Evolutionary conservation across 2,888 invertebrate genomes (phyloP).

Genomic region (Cybosia mesomella): DNA sequence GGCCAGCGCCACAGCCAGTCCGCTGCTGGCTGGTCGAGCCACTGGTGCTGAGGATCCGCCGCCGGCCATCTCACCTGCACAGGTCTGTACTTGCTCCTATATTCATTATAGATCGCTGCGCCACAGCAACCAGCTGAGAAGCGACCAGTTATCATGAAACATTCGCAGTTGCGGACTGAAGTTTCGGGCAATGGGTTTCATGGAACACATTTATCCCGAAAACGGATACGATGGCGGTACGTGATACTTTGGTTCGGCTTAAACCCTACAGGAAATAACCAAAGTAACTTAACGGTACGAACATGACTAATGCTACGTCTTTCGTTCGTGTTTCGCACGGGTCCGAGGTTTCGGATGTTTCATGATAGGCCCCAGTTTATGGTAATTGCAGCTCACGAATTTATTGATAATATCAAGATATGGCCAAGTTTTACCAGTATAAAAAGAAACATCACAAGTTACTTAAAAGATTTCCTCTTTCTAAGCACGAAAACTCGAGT

Average conservation of each 20-base stretch:
- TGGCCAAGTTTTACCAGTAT: too few species aligned
- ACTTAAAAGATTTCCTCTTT: not conserved
- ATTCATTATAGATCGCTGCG: too few species aligned
- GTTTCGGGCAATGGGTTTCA: not conserved
- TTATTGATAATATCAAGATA: too few species aligned
- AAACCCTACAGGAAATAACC: not conserved
- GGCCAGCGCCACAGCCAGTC: conserved; percentile 95
- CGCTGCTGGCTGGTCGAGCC: conserved; percentile 89
- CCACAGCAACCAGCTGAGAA: too few species aligned
- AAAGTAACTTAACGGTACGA: too few species aligned
- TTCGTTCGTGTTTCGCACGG: too few species aligned
- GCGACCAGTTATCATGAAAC: too few species aligned
- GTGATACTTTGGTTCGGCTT: not conserved
- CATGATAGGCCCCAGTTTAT: too few species aligned
- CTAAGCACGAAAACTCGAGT: not conserved
- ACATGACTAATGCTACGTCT: too few species aligned
- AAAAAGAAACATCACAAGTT: not conserved
- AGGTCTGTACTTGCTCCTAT: conserved; percentile 52
- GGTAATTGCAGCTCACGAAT: too few species aligned
- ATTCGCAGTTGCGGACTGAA: too few species aligned
- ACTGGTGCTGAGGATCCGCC: conserved; percentile 77
- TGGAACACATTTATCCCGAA: not conserved
- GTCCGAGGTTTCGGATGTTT: too few species aligned
- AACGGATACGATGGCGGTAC: not conserved
- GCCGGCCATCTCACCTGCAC: conserved; percentile 68